These are phyloP conservation scores for Leptoteleia sp. DNA, from an alignment of 1,140 invertebrate species.

Conservation along the genomic window DNA sequence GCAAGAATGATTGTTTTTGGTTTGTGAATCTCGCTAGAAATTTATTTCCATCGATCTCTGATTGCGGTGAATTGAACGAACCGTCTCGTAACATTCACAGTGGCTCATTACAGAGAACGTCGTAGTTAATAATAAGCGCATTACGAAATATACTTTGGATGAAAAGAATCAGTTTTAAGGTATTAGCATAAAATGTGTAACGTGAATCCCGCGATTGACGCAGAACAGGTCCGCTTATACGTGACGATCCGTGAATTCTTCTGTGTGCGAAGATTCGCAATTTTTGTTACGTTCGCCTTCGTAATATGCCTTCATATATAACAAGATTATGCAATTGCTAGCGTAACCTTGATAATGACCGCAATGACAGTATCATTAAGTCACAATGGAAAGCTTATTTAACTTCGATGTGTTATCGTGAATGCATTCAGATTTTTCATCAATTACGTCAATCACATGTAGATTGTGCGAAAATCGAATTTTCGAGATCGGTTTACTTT, in stretches of 20 bases:
- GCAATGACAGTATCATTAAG: constrained; percentile 66
- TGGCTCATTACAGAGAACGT: neutral
- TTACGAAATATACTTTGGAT: constrained; percentile 16
- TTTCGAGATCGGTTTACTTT: neutral
- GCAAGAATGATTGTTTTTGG: neutral
- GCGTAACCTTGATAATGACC: constrained; percentile 66
- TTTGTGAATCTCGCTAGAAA: neutral
- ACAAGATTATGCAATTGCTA: constrained; percentile 61
- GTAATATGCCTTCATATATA: constrained; percentile 50
- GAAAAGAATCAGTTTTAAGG: constrained; percentile 5
- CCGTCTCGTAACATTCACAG: constrained; percentile 2
- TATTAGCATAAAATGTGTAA: constrained; percentile 38
- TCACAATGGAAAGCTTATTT: constrained; percentile 64
- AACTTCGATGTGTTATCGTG: constrained; percentile 48
- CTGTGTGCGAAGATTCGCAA: constrained; percentile 31
- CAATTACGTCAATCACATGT: constrained; percentile 40
- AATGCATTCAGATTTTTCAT: constrained; percentile 49
- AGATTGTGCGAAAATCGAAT: constrained; percentile 16
- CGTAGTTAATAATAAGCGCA: constrained; percentile 12
- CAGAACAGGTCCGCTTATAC: neutral
- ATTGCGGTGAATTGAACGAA: constrained; percentile 15
- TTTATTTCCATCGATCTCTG: constrained; percentile 3
- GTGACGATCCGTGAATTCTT: constrained; percentile 14
- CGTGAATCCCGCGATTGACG: neutral
- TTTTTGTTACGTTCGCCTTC: constrained; percentile 42